Evolutionary conservation across 2,797 vertebrate species (phyloP).

Genomic region (Rhodeus uyekii): DNA sequence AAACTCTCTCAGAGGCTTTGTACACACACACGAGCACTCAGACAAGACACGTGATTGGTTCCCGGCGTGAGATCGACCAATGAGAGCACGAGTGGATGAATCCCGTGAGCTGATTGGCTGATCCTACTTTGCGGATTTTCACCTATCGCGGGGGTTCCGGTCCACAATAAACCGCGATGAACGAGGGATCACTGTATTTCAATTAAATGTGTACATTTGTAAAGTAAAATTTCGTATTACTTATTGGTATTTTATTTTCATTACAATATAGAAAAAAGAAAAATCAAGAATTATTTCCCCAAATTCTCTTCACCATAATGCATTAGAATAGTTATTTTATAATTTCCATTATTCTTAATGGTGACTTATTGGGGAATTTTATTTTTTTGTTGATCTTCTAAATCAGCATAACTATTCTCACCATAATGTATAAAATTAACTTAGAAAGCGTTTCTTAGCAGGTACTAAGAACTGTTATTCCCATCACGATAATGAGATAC

Average conservation of each 20-base stretch:
- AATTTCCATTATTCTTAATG: neutral
- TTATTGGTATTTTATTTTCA: neutral
- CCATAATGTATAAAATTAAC: neutral
- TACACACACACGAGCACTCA: no score
- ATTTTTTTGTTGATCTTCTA: neutral
- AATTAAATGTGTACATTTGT: neutral
- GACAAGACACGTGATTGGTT: no score
- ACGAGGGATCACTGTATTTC: no score
- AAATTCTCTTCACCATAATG: neutral
- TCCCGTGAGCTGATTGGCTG: no score
- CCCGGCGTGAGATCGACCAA: no score
- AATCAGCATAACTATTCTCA: neutral
- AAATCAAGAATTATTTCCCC: no score
- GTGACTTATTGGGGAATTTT: neutral
- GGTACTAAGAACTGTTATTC: neutral
- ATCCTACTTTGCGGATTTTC: no score
- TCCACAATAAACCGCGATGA: no score
- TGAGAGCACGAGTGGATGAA: no score
- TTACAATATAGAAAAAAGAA: neutral
- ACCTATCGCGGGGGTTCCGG: no score
- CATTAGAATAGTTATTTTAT: neutral
- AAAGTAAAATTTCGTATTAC: neutral
- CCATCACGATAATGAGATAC: neutral
- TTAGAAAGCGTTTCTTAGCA: neutral
- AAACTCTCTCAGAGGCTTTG: no score